Percentiles rank a stretch among this genome's conserved stretches.
phyloP scores from a whole-genome alignment of 2,797 vertebrate species.

The Microcaecilia unicolor region DNA sequence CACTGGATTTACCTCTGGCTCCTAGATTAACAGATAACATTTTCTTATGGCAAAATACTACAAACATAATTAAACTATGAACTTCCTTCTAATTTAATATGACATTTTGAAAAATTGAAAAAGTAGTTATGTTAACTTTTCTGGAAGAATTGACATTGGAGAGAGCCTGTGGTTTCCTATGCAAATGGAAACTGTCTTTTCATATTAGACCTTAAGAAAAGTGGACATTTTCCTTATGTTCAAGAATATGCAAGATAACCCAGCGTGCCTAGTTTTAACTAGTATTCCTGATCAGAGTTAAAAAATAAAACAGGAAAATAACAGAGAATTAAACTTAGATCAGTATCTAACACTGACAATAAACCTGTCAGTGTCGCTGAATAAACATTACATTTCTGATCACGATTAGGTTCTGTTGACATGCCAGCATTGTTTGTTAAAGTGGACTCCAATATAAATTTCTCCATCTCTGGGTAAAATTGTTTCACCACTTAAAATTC shows the following conservation, averaged over 20 bases:
- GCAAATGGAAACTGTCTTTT: neutral
- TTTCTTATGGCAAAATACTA: conserved; percentile 8
- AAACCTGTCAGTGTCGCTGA: neutral
- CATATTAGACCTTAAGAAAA: neutral
- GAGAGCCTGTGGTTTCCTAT: neutral
- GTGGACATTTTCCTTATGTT: neutral
- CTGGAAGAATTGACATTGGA: neutral
- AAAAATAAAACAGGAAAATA: neutral
- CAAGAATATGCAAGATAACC: neutral
- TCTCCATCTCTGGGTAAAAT: neutral
- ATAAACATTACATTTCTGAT: neutral
- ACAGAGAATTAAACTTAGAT: neutral
- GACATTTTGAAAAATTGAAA: conserved; percentile 27
- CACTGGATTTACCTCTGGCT: conserved; percentile 1
- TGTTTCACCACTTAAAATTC: neutral
- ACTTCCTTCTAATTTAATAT: conserved; percentile 12
- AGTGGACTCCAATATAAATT: neutral
- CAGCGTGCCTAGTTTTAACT: neutral
- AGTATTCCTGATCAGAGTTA: neutral
- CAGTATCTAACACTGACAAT: neutral
- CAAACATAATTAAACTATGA: conserved; percentile 20
- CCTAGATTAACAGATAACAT: conserved; percentile 24
- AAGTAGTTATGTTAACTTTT: conserved; percentile 23
- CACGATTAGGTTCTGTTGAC: neutral
- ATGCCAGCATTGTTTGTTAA: neutral